Conservation (phyloP, 2,113 vertebrate species). For the Sapayoa aenigma region DNA sequence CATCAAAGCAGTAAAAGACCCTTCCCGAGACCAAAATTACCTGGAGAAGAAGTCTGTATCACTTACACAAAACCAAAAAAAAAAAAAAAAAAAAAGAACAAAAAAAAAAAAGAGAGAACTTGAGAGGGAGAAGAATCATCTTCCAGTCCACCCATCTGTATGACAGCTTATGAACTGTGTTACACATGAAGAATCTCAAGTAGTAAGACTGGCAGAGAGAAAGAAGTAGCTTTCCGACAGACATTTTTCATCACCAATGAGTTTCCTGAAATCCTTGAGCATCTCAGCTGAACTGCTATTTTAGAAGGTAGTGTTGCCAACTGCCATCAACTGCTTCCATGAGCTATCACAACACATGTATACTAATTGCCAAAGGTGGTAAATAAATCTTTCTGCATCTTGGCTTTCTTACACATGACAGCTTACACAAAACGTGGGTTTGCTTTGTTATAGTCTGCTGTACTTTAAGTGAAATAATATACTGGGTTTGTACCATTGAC, state of each 20-base stretch:
- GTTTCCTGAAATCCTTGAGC: background rate
- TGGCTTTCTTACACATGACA: slow-evolving; percentile 1
- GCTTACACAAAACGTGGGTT: slow-evolving; percentile 3
- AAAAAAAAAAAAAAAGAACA: too few relatives aligned
- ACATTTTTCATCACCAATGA: background rate
- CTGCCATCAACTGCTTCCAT: background rate
- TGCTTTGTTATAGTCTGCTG: background rate
- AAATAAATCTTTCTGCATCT: slow-evolving; percentile 10
- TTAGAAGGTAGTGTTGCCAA: background rate
- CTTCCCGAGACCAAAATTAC: background rate
- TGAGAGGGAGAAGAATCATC: background rate
- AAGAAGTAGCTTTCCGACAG: background rate
- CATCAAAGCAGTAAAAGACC: background rate
- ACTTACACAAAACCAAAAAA: background rate
- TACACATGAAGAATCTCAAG: background rate
- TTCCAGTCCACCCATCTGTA: background rate
- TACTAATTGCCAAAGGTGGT: slow-evolving; percentile 34
- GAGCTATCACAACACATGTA: slow-evolving; percentile 17
- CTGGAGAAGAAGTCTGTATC: background rate
- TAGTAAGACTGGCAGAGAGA: background rate
- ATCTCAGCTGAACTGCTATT: background rate
- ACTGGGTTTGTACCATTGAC: background rate
- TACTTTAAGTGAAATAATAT: background rate
- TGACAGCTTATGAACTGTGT: background rate
- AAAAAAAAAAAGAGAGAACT: background rate